A percentile compares a stretch with the other conserved stretches of the same genome.
Evolutionary conservation across 2,888 invertebrate species (phyloP).

Genomic region (Heliconius cydno): DNA sequence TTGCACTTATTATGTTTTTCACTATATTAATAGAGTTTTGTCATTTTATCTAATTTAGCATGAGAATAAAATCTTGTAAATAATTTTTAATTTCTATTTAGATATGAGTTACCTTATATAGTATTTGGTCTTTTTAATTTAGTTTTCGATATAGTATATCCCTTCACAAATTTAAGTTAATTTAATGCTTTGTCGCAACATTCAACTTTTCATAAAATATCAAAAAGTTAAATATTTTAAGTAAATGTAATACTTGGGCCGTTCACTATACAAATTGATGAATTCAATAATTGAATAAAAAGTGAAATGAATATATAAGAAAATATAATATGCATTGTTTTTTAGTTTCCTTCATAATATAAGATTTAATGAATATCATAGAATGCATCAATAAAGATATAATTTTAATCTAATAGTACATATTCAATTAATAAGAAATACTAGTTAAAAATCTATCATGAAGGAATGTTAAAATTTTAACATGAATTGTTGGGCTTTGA

Average conservation of each 20-base stretch:
- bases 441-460: background rate
- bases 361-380: background rate
- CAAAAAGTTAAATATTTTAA: background rate
- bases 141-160: too few relatives aligned
- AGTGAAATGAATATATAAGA: background rate
- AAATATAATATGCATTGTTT: background rate
- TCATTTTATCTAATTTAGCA: background rate
- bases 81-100: background rate
- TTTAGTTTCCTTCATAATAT: background rate
- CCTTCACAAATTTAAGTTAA: too few relatives aligned
- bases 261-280: background rate
- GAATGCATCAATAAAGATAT: background rate
- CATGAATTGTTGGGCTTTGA: background rate
- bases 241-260: background rate
- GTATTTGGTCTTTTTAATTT: background rate
- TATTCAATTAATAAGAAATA: background rate
- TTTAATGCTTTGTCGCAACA: too few relatives aligned
- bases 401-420: background rate
- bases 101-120: background rate
- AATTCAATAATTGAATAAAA: background rate
- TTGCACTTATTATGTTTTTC: background rate
- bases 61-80: background rate
- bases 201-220: too few relatives aligned
- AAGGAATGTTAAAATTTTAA: background rate
- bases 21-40: background rate